phyloP scores from a whole-genome alignment of 35 echinoderm and acorn worm species.

The Lytechinus variegatus region DNA sequence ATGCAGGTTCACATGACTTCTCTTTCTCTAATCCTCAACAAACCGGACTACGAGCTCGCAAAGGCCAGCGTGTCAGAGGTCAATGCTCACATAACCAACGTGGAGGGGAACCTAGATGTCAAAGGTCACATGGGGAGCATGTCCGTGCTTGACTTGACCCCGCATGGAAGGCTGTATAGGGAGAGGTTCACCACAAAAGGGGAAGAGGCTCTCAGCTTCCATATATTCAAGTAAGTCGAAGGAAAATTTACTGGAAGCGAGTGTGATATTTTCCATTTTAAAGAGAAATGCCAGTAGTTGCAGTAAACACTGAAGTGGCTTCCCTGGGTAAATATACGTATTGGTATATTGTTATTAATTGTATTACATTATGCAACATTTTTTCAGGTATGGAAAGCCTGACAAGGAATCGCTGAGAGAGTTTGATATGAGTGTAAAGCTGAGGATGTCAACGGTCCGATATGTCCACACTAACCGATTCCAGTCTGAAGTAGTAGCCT shows the following conservation, averaged over 20 bases:
- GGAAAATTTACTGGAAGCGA: too few relatives aligned
- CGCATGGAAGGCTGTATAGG: slow-evolving; percentile 83
- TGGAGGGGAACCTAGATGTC: slow-evolving; percentile 85
- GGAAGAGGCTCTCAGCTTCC: slow-evolving; percentile 91
- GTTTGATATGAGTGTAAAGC: slow-evolving; percentile 82
- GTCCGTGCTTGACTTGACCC: slow-evolving; percentile 84
- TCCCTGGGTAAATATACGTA: too few relatives aligned
- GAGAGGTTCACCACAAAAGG: slow-evolving; percentile 96
- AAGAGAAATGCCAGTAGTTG: too few relatives aligned
- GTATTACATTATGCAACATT: not conserved
- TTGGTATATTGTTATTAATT: too few relatives aligned
- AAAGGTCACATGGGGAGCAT: slow-evolving; percentile 86
- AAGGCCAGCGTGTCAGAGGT: slow-evolving; percentile 92
- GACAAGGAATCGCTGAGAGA: slow-evolving; percentile 66
- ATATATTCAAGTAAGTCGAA: slow-evolving; percentile 92
- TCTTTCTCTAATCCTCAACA: slow-evolving; percentile 95
- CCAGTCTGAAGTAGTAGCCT: slow-evolving; percentile 89
- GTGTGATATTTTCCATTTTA: too few relatives aligned
- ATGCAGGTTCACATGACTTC: slow-evolving; percentile 83
- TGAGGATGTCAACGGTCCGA: slow-evolving; percentile 91
- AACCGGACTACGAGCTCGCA: slow-evolving; percentile 93
- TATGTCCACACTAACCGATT: slow-evolving; percentile 94
- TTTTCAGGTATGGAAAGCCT: slow-evolving; percentile 76
- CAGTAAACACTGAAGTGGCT: too few relatives aligned
- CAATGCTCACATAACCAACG: slow-evolving; percentile 67